Evolutionary conservation across 1,140 invertebrate genomes (phyloP).

Genomic region (Oncopodura yosiiana): DNA sequence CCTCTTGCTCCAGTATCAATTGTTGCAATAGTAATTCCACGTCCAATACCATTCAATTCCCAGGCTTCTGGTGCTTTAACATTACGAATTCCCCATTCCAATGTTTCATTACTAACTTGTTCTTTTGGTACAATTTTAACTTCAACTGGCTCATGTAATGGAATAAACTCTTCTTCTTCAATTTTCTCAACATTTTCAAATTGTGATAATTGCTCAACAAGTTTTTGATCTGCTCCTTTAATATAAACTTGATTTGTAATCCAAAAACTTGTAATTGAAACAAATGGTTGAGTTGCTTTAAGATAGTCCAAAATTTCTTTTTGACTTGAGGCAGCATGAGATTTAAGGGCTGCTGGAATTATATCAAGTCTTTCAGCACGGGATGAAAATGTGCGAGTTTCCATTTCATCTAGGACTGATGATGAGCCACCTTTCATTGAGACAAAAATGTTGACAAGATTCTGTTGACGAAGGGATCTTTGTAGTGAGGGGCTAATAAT

Average conservation of each 20-base stretch:
- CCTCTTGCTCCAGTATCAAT: constrained; percentile 19
- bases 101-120: not conserved
- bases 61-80: constrained; percentile 10
- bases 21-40: not conserved
- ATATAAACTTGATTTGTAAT: constrained; percentile 8
- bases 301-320: not conserved
- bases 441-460: constrained; percentile 5
- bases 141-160: not conserved
- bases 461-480: not conserved
- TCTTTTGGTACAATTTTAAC: not conserved
- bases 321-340: not conserved
- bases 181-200: constrained; percentile 5
- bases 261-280: constrained; percentile 1
- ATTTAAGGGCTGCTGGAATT: not conserved
- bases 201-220: not conserved
- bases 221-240: not conserved
- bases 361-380: not conserved
- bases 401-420: not conserved
- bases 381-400: not conserved
- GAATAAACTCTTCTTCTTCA: not conserved
- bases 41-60: not conserved
- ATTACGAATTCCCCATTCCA: constrained; percentile 13
- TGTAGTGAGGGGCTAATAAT: not conserved
- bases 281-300: too few relatives aligned
- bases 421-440: not conserved